Conservation (phyloP, 2,113 vertebrate species). For the Pontoporia blainvillei region DNA sequence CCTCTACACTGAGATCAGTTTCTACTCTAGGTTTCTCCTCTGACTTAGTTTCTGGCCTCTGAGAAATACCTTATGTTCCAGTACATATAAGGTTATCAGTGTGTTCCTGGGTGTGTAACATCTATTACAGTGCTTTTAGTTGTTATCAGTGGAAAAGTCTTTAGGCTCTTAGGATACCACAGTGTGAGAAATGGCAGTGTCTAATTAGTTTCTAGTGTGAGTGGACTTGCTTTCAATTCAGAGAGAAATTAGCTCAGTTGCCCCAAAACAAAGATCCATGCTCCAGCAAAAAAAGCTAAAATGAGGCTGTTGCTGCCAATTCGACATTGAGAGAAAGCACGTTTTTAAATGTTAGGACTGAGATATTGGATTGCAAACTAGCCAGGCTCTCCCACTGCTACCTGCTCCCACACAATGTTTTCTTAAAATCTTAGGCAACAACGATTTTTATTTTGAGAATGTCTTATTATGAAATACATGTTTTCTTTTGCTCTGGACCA, state of each 20-base stretch:
- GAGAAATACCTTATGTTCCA: not conserved
- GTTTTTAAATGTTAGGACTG: not conserved
- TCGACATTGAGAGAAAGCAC: not conserved
- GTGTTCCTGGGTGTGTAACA: not conserved
- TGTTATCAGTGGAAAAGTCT: not conserved
- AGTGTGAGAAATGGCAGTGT: not conserved
- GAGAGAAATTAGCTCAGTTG: not conserved
- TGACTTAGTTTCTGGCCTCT: not conserved
- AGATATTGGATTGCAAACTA: not conserved
- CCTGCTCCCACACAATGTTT: not conserved
- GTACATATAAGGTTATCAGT: not conserved
- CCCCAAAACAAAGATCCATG: not conserved
- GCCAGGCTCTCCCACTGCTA: not conserved
- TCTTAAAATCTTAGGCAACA: not conserved
- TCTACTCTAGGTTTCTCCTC: not conserved
- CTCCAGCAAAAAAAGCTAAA: not conserved
- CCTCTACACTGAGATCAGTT: not conserved
- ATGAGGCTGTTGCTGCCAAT: not conserved
- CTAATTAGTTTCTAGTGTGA: not conserved
- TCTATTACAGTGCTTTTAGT: not conserved
- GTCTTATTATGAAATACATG: not conserved
- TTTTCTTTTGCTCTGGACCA: not conserved
- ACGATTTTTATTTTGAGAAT: not conserved
- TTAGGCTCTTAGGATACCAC: not conserved
- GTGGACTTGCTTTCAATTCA: not conserved